Conservation (phyloP, 2,888 invertebrate species). For the Drosophila cyrtoloma region DNA sequence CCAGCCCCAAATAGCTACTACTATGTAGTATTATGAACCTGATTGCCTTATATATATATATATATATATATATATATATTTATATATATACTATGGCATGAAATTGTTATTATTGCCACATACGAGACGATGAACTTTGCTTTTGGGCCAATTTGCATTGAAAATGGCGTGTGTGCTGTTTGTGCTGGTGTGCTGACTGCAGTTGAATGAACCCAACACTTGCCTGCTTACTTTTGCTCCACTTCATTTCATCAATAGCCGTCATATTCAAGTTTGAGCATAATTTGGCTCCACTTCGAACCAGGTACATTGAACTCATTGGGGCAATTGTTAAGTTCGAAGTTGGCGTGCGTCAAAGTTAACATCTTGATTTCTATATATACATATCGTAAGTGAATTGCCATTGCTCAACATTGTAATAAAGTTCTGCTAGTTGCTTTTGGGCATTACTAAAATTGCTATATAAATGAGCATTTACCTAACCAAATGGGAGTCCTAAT, state of each 20-base stretch:
- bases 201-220: constrained; percentile 70
- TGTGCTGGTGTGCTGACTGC: constrained; percentile 26
- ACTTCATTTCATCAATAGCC: constrained; percentile 54
- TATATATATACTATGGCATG: constrained; percentile 1
- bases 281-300: constrained; percentile 17
- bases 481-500: constrained; percentile 14
- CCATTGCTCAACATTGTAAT: background rate
- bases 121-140: constrained; percentile 55
- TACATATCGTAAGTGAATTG: background rate
- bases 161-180: constrained; percentile 33
- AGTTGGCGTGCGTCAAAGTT: constrained; percentile 6
- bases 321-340: background rate
- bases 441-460: constrained; percentile 6
- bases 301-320: constrained; percentile 49
- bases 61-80: background rate
- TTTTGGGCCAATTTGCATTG: constrained; percentile 40
- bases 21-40: constrained; percentile 3
- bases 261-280: constrained; percentile 30
- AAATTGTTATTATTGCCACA: constrained; percentile 42
- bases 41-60: background rate
- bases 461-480: constrained; percentile 3
- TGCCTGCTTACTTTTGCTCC: constrained; percentile 11
- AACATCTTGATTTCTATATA: constrained; percentile 18
- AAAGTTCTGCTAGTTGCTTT: constrained; percentile 8
- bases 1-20: constrained; percentile 15